Conservation (phyloP, 2,113 vertebrate genomes). For the Brachypodius melanocephalos region DNA sequence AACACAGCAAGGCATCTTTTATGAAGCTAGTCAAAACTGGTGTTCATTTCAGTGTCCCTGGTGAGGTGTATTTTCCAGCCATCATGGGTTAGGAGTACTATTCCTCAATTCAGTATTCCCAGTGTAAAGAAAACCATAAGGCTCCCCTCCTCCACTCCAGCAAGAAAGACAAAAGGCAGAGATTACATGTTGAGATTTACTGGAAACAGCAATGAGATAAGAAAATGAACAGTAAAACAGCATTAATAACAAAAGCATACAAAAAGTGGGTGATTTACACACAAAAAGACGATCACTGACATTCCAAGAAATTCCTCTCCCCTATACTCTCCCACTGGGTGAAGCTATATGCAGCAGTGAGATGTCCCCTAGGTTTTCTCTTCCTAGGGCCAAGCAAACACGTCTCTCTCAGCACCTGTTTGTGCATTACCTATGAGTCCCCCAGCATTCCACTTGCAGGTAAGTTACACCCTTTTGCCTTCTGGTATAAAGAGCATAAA, state of each 20-base stretch:
- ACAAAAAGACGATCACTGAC: not conserved
- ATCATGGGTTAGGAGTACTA: not conserved
- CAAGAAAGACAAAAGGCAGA: not conserved
- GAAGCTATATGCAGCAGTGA: not conserved
- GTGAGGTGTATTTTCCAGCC: not conserved
- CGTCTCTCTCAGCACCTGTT: fast-evolving
- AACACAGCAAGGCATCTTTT: not conserved
- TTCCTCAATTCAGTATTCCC: not conserved
- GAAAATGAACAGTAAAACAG: not conserved
- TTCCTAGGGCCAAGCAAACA: not conserved
- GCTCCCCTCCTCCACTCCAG: no score
- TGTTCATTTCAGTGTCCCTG: not conserved
- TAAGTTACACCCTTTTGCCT: not conserved
- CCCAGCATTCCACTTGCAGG: not conserved
- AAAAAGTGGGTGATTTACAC: not conserved
- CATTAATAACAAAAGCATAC: not conserved
- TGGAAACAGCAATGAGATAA: not conserved
- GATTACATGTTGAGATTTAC: not conserved
- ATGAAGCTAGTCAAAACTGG: not conserved
- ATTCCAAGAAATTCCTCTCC: not conserved
- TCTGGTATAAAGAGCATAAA: not conserved
- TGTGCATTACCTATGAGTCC: not conserved
- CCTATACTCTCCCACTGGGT: not conserved
- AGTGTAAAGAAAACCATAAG: not conserved
- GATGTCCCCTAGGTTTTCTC: not conserved